A percentile compares a stretch with the other conserved stretches of the same genome.
These are phyloP conservation scores for Xiphydria camelus DNA, from an alignment of 2,888 invertebrate genomes.

Conservation along the genomic window DNA sequence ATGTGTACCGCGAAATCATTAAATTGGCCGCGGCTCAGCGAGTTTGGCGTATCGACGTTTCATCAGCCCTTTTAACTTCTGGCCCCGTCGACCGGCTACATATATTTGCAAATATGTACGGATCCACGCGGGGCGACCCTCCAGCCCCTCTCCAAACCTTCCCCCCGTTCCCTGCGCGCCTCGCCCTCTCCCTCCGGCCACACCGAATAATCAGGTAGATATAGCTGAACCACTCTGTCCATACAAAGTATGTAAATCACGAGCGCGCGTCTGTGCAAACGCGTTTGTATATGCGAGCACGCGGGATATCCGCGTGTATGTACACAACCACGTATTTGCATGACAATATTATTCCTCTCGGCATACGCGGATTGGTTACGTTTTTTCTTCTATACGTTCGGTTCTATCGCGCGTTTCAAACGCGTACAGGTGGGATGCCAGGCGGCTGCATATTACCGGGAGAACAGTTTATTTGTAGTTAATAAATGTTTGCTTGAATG, in stretches of 20 bases:
- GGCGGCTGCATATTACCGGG: no score
- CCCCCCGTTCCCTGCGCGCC: constrained; percentile 17
- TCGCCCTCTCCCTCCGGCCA: constrained; percentile 25
- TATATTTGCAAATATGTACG: constrained; percentile 52
- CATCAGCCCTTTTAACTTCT: constrained; percentile 51
- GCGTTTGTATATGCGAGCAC: constrained; percentile 17
- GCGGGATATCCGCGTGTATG: constrained; percentile 22
- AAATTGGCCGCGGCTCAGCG: constrained; percentile 49
- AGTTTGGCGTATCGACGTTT: constrained; percentile 36
- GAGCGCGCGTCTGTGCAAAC: constrained; percentile 22
- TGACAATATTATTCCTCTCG: constrained; percentile 45
- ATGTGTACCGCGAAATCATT: constrained; percentile 37
- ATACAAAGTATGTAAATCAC: constrained; percentile 45
- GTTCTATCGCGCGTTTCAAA: constrained; percentile 22
- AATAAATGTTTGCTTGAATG: no score
- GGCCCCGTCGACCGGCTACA: constrained; percentile 41
- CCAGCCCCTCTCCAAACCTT: no score
- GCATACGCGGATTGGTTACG: constrained; percentile 37
- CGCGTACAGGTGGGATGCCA: no score
- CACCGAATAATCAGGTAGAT: constrained; percentile 49
- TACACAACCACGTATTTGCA: constrained; percentile 38
- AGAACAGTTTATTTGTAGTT: no score
- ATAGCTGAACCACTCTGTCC: constrained; percentile 17
- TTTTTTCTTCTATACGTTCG: constrained; percentile 19
- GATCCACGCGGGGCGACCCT: constrained; percentile 24